Evolutionary conservation across 2,888 invertebrate species (phyloP), one percentile per base, ranked within the genome.

Genomic region (Drosophila kuntzei): DNA sequence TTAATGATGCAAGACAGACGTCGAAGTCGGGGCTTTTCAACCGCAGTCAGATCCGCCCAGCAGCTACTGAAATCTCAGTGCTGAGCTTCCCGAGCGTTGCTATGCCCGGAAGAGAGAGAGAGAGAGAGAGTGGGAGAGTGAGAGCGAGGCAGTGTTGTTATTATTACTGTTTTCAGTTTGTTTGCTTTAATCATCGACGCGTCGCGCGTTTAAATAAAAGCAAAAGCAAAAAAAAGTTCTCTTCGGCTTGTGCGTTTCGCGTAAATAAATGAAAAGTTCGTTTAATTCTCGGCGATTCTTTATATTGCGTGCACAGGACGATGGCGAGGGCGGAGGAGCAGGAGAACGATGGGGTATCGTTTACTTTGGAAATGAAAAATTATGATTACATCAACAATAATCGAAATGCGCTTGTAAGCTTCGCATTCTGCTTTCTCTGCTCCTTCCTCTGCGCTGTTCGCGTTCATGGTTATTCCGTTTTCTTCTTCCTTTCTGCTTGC

Each of bases 331-430:
- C 6, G 34, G 44, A 12, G 47, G 7, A 14, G 22, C 11, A 44
- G 25, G 54, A 22, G 6, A 4, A 20, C 12, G 36, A 34, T 37
- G 46, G 51, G 46, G 32, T 73, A 83, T 87, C 89, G 87, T 88
- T 89, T 87, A 85, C 81, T 88, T 87, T 89, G 84, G 87, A 83
- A 85, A 89, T 85, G 89, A 88, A 89, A 85, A 85, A 85, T 85
- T 85, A 85, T 85, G 84, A 85, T 85, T 85, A 85, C 84, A 85
- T 88, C 84, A 88, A 85, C 89, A 85, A 86, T 84, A 85, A 85
- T 86, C 84, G 84, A 84, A 84, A 88, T 83, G 83, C 89, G 89
- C 89, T 86, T 84, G 88, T 83, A 84, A 88, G 84, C 87, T 83
- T 39, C 76, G 78, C 74, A 47, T 58, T 47, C 63, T 43, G 46